Evolutionary conservation across 92 coral and sea anemone species (phyloP), one percentile per base, ranked within the genome.

Genomic region (Scolanthus callimorphus): DNA sequence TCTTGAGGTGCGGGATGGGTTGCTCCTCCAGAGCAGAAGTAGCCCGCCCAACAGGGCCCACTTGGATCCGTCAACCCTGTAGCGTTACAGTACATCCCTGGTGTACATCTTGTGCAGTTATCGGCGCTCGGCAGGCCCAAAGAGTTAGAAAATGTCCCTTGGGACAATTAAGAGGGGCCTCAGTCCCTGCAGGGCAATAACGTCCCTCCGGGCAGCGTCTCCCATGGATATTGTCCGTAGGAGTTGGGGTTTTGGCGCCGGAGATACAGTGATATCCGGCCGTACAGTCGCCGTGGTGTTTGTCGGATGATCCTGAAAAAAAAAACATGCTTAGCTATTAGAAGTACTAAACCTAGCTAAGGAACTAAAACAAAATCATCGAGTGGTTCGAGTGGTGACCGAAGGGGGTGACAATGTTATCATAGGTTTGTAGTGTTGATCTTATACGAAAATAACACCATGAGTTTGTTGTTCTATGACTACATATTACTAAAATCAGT

Each of bases 201-300:
- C 83, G 91, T 1, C 99, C 99, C 51, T 65, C 76, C 10, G 99
- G 99, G 61, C 99, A 94, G 39, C 69, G 85, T 12, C 83, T 77
- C 8, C 99, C 99, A 26, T 71, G 63, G 29, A 67, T 60, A 64
- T 78, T 73, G 67, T 94, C 96, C 3, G 86, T 77, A 11, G 99
- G 99, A 8, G 97, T 88, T 34, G 85, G 83, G 17, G 96, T 84
- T 59, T 59, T 66, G 47, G 96, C 61, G 27, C 88, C 86, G 29
- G 72, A 79, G 29, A 85, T 90, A 46, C 99, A 94, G 56, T 94
- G 82, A 38, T 63, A 88, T 0, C 99, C 99, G 34, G 95, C 96
- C 28, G 60, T 63, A 27, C 99, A 94, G 51, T 78, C 68, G 1
- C 79, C 99, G 9, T 85, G 84, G 55, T 76, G 74, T 13, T 83